Conservation (phyloP, 2,888 invertebrate species). For the Lithodes maja region DNA sequence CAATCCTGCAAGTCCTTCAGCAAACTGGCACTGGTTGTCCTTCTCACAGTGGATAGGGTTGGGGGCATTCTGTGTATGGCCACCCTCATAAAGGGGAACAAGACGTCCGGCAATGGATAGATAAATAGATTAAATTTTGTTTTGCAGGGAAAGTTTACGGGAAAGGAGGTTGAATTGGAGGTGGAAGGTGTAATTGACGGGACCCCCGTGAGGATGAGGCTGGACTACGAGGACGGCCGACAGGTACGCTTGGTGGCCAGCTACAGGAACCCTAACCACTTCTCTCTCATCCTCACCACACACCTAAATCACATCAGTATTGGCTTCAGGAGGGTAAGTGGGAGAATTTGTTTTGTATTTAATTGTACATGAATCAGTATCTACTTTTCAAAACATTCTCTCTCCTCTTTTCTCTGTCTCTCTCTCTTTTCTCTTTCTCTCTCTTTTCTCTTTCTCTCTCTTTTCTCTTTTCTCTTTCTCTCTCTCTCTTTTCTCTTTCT, state of each 20-base stretch:
- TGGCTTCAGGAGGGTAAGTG: conserved; percentile 41
- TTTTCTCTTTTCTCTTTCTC: not conserved
- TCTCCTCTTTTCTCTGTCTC: not conserved
- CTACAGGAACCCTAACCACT: conserved; percentile 33
- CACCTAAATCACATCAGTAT: conserved; percentile 44
- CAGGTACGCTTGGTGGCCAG: conserved; percentile 31
- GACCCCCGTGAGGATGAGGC: conserved; percentile 28
- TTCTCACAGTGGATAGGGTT: too few species aligned
- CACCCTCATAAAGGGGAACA: too few species aligned
- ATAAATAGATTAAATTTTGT: not conserved
- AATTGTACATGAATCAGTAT: not conserved
- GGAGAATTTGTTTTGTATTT: not conserved
- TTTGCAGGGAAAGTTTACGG: conserved; percentile 57
- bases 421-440: not conserved
- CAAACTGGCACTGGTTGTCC: too few species aligned
- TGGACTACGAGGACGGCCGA: conserved; percentile 53
- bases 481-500: not conserved
- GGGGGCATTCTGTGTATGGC: too few species aligned
- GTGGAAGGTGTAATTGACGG: conserved; percentile 46
- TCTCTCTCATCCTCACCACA: conserved; percentile 36
- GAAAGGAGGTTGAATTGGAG: conserved; percentile 43
- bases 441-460: not conserved
- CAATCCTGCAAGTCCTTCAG: too few species aligned
- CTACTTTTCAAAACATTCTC: not conserved
- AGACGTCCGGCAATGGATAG: too few species aligned